phyloP scores from a whole-genome alignment of 1,140 invertebrate species.

The Drosophila miranda region DNA sequence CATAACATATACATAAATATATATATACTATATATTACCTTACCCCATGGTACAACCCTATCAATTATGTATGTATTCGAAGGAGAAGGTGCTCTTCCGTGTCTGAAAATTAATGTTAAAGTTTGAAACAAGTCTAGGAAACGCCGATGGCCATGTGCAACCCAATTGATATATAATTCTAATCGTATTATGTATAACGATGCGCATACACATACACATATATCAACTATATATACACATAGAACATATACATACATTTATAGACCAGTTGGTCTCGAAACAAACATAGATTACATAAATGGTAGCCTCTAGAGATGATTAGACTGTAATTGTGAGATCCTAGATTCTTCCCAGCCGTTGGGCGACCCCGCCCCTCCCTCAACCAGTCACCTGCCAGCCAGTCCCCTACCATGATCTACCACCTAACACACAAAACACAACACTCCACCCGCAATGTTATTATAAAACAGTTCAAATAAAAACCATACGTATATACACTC shows the following conservation, averaged over 20 bases:
- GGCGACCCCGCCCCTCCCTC: background rate
- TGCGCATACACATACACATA: conserved; percentile 25
- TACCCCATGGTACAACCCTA: conserved; percentile 5
- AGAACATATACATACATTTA: conserved; percentile 17
- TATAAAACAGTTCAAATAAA: conserved; percentile 27
- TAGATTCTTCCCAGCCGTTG: conserved; percentile 52
- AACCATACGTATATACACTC: background rate
- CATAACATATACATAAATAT: conserved; percentile 30
- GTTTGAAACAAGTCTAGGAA: conserved; percentile 24
- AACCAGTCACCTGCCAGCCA: background rate
- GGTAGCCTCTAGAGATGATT: conserved; percentile 59
- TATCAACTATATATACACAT: conserved; percentile 22
- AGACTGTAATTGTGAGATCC: conserved; percentile 68
- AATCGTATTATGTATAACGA: conserved; percentile 2
- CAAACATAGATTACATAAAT: conserved; percentile 22
- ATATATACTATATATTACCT: conserved; percentile 1
- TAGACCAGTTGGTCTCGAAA: conserved; percentile 62
- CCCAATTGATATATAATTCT: no score
- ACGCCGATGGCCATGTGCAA: background rate
- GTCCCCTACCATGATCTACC: conserved; percentile 7
- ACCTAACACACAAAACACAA: background rate
- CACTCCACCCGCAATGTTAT: conserved; percentile 31
- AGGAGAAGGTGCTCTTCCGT: no score
- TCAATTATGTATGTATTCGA: background rate
- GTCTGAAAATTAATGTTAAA: conserved; percentile 26